Evolutionary conservation across 2,888 invertebrate genomes (phyloP).

Genomic region (Amorpha juglandis): DNA sequence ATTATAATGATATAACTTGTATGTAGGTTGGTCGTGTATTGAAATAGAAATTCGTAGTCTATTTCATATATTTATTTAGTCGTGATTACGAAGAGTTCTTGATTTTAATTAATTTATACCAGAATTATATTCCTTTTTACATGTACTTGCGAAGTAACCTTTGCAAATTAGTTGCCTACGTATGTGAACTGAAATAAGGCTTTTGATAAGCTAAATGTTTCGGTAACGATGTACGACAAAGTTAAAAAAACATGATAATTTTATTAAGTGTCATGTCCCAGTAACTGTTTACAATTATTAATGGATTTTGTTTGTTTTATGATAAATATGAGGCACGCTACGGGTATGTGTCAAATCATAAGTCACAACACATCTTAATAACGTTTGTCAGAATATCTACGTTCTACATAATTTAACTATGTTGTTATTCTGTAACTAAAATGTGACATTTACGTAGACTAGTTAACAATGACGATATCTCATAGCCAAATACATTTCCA

Average conservation of each 20-base stretch:
- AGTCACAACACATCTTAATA: constrained; percentile 28
- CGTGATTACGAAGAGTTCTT: too few relatives aligned
- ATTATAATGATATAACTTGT: too few relatives aligned
- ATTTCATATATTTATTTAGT: too few relatives aligned
- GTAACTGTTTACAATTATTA: constrained; percentile 46
- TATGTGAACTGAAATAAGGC: neutral
- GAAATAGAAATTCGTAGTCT: too few relatives aligned
- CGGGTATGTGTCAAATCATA: constrained; percentile 46
- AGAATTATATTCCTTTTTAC: too few relatives aligned
- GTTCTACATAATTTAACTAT: neutral
- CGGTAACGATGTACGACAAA: constrained; percentile 5
- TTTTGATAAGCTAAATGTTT: constrained; percentile 13
- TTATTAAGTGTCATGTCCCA: constrained; percentile 35
- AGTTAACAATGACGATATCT: too few relatives aligned
- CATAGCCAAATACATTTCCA: neutral
- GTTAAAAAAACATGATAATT: constrained; percentile 26
- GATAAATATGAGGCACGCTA: constrained; percentile 56
- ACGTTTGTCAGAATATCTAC: constrained; percentile 7
- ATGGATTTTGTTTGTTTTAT: constrained; percentile 54
- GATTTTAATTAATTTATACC: too few relatives aligned
- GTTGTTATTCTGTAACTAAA: too few relatives aligned
- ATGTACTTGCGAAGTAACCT: too few relatives aligned
- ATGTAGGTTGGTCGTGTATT: too few relatives aligned
- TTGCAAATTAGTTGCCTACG: too few relatives aligned
- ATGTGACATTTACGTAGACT: too few relatives aligned